Conservation (phyloP, 2,797 vertebrate species). For the Ceryle rudis region DNA sequence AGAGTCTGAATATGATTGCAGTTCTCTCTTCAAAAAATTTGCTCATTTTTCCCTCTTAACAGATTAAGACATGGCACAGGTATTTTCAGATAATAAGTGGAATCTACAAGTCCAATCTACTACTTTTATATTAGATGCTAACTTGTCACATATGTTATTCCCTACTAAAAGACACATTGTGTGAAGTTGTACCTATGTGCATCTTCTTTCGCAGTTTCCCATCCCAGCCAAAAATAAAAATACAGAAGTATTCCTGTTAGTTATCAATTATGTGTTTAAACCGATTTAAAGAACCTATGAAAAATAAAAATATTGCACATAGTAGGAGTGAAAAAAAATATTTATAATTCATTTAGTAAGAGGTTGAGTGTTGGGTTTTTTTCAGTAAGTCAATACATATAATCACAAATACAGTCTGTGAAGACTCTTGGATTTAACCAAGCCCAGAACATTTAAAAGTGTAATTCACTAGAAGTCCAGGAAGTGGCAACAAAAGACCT, state of each 20-base stretch:
- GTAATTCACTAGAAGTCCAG: constrained; percentile 12
- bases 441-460: neutral
- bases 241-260: neutral
- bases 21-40: too few species aligned
- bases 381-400: fast-evolving
- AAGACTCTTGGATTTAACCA: neutral
- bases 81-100: too few species aligned
- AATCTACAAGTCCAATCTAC: neutral
- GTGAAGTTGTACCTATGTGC: neutral
- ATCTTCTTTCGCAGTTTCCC: neutral
- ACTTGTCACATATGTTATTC: fast-evolving
- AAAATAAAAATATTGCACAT: neutral
- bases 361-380: neutral
- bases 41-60: fast-evolving
- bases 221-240: neutral
- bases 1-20: fast-evolving
- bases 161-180: fast-evolving
- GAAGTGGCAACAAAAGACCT: constrained; percentile 10
- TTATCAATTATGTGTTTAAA: neutral
- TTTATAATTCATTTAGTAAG: neutral
- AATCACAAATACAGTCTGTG: neutral
- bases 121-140: too few species aligned
- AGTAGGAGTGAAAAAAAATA: neutral
- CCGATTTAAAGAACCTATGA: neutral
- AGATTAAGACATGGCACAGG: too few species aligned